Conservation (phyloP, 1,140 invertebrate species). For the Atta colombica region DNA sequence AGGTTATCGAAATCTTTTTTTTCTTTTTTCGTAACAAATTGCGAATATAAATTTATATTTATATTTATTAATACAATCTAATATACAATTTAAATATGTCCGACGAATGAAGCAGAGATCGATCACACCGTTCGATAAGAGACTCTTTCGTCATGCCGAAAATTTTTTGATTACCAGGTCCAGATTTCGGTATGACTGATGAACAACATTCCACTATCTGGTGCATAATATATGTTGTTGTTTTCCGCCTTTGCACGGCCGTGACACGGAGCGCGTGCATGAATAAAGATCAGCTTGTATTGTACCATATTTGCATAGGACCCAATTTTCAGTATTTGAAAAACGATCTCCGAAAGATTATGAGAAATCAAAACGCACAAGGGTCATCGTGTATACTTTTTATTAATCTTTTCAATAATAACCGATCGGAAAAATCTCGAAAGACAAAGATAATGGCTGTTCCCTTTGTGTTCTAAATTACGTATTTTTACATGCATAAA, state of each 20-base stretch:
- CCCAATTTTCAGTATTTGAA: conserved; percentile 9
- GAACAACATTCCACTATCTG: conserved; percentile 34
- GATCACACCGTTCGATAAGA: conserved; percentile 53
- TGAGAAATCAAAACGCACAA: not conserved
- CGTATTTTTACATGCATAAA: not conserved
- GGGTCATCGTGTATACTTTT: not conserved
- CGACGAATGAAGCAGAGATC: conserved; percentile 33
- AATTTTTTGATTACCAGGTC: conserved; percentile 55
- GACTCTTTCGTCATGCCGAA: conserved; percentile 41
- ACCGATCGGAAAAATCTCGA: not conserved
- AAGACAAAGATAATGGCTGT: not conserved
- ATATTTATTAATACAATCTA: conserved; percentile 55
- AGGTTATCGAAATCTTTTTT: conserved; percentile 19
- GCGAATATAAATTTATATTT: conserved; percentile 67
- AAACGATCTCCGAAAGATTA: not conserved
- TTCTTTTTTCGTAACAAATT: conserved; percentile 65
- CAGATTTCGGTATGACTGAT: conserved; percentile 68
- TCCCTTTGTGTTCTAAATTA: conserved; percentile 28
- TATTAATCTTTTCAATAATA: not conserved
- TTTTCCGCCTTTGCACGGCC: conserved; percentile 49
- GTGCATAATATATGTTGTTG: conserved; percentile 21
- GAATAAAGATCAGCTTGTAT: conserved; percentile 1
- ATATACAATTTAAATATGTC: conserved; percentile 10
- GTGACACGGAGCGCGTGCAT: conserved; percentile 59
- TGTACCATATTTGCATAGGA: not conserved